Conservation (phyloP, 2,113 vertebrate genomes). For the Fukomys damarensis region DNA sequence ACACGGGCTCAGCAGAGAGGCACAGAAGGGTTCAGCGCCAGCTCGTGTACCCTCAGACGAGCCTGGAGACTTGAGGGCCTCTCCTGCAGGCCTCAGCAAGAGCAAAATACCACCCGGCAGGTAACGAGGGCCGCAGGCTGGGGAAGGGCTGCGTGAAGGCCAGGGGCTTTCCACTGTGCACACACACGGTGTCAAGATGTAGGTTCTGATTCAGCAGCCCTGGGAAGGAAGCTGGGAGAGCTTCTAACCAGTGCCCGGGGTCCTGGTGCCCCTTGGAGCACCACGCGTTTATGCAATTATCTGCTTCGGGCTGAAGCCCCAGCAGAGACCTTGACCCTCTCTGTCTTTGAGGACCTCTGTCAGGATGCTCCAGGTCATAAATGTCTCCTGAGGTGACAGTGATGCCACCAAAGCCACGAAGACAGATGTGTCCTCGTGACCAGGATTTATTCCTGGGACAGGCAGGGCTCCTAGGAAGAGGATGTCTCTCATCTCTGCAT, state of each 20-base stretch:
- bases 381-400: background rate
- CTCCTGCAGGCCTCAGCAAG: background rate
- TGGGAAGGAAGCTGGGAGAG: too few relatives aligned
- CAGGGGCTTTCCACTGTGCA: too few relatives aligned
- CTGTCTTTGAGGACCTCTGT: background rate
- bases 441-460: background rate
- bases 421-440: background rate
- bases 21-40: background rate
- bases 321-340: background rate
- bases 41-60: background rate
- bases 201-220: background rate
- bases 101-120: background rate
- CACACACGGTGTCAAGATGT: background rate
- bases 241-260: background rate
- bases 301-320: background rate
- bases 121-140: rapidly evolving
- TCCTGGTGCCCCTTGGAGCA: background rate
- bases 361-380: background rate
- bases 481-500: background rate
- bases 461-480: rapidly evolving
- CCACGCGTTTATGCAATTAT: background rate
- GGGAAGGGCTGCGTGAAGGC: background rate
- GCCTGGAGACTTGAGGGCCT: background rate
- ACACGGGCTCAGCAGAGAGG: background rate
- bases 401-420: background rate